Conservation (phyloP, 2,113 vertebrate species). For the Otocyon megalotis region DNA sequence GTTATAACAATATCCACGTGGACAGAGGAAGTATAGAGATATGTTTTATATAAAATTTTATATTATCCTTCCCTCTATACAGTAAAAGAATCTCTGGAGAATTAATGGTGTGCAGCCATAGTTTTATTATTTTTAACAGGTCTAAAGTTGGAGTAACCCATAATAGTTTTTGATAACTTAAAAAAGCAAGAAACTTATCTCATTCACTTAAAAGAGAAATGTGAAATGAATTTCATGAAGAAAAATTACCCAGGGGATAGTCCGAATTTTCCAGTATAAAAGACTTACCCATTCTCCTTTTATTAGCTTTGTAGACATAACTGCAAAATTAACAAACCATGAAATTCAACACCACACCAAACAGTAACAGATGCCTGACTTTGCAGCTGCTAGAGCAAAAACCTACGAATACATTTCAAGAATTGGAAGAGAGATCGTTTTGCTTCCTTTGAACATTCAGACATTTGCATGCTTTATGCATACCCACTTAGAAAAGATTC, state of each 20-base stretch:
- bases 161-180: constrained; percentile 78
- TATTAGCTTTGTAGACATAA: constrained; percentile 79
- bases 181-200: constrained; percentile 72
- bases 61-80: background rate
- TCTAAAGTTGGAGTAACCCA: constrained; percentile 72
- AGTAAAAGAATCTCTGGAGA: constrained; percentile 53
- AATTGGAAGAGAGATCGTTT: constrained; percentile 60
- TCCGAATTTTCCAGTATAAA: constrained; percentile 73
- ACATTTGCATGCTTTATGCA: constrained; percentile 66
- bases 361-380: constrained; percentile 76
- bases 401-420: constrained; percentile 53
- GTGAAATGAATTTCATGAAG: constrained; percentile 78
- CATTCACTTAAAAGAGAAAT: constrained; percentile 81
- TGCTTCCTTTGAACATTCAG: constrained; percentile 70
- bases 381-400: constrained; percentile 70
- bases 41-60: constrained; percentile 14
- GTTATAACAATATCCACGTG: background rate
- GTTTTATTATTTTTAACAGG: constrained; percentile 76
- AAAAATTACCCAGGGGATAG: constrained; percentile 70
- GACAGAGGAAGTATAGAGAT: background rate
- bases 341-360: constrained; percentile 80
- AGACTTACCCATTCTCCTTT: constrained; percentile 63
- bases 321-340: constrained; percentile 82
- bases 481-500: background rate
- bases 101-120: constrained; percentile 70